Evolutionary conservation across 2,888 invertebrate species (phyloP).

Genomic region (Lomographa bimaculata): DNA sequence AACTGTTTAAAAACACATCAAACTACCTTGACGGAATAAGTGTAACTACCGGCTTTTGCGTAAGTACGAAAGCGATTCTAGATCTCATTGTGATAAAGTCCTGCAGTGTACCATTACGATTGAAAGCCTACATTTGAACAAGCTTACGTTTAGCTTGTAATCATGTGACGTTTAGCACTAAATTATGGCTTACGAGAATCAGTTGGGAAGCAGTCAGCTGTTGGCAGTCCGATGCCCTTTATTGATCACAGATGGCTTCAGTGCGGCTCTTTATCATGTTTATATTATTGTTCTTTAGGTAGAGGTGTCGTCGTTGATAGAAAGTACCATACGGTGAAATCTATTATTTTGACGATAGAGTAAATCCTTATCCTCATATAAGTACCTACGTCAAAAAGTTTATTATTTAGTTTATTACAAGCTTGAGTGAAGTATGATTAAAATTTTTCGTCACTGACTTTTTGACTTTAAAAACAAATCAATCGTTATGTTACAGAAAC

Average conservation of each 20-base stretch:
- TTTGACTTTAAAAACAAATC: no score
- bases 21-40: not conserved
- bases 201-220: constrained; percentile 13
- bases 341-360: no score
- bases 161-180: constrained; percentile 6
- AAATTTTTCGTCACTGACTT: no score
- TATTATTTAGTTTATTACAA: no score
- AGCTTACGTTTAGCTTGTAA: constrained; percentile 4
- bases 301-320: no score
- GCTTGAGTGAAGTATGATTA: no score
- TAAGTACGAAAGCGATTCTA: not conserved
- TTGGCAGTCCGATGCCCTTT: constrained; percentile 8
- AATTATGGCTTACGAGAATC: constrained; percentile 6
- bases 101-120: not conserved
- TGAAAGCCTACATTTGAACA: no score
- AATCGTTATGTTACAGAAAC: no score
- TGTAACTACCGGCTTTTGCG: not conserved
- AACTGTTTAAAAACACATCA: no score
- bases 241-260: constrained; percentile 4
- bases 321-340: no score
- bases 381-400: no score
- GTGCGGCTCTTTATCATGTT: not conserved
- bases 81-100: not conserved
- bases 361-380: no score
- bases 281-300: not conserved